Percentiles rank a stretch among this genome's conserved stretches.
These are phyloP conservation scores for Acanthopagrus latus DNA, from an alignment of 2,797 vertebrate genomes.

Conservation along the genomic window DNA sequence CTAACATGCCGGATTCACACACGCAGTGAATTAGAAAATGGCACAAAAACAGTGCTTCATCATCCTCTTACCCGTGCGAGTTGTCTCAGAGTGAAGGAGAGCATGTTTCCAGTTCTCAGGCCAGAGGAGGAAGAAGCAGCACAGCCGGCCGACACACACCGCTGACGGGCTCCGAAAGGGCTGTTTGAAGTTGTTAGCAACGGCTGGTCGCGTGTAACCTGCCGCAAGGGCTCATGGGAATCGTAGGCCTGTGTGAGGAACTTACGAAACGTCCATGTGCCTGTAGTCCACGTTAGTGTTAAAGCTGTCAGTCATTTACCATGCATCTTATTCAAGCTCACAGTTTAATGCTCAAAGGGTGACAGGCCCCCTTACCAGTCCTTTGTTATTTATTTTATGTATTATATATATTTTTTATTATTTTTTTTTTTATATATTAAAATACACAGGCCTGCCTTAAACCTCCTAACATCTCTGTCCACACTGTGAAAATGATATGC, in stretches of 20 bases:
- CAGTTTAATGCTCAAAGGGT: neutral
- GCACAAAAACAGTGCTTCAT: neutral
- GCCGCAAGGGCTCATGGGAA: slow-evolving; percentile 67
- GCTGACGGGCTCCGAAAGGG: slow-evolving; percentile 21
- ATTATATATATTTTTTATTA: too few species aligned
- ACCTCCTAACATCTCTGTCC: too few species aligned
- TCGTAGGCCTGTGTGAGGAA: slow-evolving; percentile 46
- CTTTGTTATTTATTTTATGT: neutral
- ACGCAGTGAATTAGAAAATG: neutral
- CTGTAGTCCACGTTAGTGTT: neutral
- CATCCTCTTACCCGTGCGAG: slow-evolving; percentile 77
- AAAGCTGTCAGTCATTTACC: neutral
- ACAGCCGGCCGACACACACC: slow-evolving; percentile 38
- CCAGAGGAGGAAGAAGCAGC: slow-evolving; percentile 37
- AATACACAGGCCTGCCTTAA: too few species aligned
- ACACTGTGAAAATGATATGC: too few species aligned
- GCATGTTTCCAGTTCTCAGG: slow-evolving; percentile 75
- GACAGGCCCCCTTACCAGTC: neutral
- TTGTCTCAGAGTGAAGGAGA: slow-evolving; percentile 80
- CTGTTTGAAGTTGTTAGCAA: slow-evolving; percentile 46
- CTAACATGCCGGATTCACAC: neutral
- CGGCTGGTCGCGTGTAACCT: slow-evolving; percentile 21
- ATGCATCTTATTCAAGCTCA: neutral
- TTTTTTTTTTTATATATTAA: too few species aligned
- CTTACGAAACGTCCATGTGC: neutral